Conservation (phyloP, 2,797 vertebrate genomes). For the Paramormyrops hopkinsi region DNA sequence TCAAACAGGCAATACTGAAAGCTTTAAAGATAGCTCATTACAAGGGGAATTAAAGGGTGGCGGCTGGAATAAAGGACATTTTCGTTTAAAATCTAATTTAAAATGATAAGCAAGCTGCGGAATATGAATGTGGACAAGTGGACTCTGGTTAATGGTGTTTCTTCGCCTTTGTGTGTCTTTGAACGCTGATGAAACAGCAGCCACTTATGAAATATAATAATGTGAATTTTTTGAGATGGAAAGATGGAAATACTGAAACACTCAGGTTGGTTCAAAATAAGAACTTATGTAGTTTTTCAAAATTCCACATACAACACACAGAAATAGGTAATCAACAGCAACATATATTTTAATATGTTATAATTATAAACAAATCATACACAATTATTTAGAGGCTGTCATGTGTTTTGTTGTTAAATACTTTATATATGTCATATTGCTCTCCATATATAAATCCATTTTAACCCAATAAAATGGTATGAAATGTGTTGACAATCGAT, state of each 20-base stretch:
- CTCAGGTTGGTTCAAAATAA: background rate
- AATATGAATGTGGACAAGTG: slow-evolving; percentile 9
- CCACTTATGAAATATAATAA: background rate
- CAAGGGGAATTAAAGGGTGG: background rate
- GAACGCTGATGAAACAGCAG: background rate
- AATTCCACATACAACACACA: background rate
- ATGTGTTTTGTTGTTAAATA: background rate
- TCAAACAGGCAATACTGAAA: background rate
- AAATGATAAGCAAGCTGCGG: background rate
- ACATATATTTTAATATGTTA: background rate
- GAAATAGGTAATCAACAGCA: background rate
- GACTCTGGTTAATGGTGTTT: background rate
- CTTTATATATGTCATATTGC: background rate
- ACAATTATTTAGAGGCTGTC: background rate
- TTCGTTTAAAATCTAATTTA: slow-evolving; percentile 15
- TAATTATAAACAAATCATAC: background rate
- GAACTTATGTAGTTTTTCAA: background rate
- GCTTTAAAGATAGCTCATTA: slow-evolving; percentile 14
- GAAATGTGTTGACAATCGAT: slow-evolving; percentile 28
- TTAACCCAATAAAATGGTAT: background rate
- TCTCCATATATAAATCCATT: background rate
- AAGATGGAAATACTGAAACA: background rate
- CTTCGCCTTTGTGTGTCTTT: background rate
- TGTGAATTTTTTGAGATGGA: background rate
- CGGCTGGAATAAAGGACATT: slow-evolving; percentile 3